A percentile compares a stretch with the other conserved stretches of the same genome.
phyloP scores from a whole-genome alignment of 2,113 vertebrate genomes.

The Hydrochoerus hydrochaeris region DNA sequence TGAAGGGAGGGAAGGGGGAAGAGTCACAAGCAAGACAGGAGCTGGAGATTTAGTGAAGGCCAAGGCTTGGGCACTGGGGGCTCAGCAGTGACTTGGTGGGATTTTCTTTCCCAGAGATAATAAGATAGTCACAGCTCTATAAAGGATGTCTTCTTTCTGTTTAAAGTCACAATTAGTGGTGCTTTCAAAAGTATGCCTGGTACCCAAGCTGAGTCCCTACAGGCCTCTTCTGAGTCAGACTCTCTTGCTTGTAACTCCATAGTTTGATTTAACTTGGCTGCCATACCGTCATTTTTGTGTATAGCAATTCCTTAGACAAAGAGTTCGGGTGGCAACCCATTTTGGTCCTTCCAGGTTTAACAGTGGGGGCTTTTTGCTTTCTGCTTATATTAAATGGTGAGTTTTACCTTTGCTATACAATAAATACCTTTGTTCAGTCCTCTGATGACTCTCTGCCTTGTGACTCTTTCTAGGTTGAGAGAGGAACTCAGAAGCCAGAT shows the following conservation, averaged over 20 bases:
- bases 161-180: neutral
- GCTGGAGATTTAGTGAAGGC: neutral
- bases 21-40: neutral
- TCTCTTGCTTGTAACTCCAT: neutral
- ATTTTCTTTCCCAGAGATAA: neutral
- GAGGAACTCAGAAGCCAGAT: neutral
- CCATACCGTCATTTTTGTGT: neutral
- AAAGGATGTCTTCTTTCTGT: neutral
- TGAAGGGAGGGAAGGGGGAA: neutral
- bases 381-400: neutral
- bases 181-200: neutral
- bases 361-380: neutral
- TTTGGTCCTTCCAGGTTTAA: neutral
- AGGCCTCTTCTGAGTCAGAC: neutral
- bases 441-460: neutral
- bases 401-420: neutral
- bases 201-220: neutral
- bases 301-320: neutral
- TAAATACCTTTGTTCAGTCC: neutral
- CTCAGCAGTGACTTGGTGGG: neutral
- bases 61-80: neutral
- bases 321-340: neutral
- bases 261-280: neutral
- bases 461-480: neutral
- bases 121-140: neutral